phyloP scores from a whole-genome alignment of 2,888 invertebrate species.

The Conomelus anceps region DNA sequence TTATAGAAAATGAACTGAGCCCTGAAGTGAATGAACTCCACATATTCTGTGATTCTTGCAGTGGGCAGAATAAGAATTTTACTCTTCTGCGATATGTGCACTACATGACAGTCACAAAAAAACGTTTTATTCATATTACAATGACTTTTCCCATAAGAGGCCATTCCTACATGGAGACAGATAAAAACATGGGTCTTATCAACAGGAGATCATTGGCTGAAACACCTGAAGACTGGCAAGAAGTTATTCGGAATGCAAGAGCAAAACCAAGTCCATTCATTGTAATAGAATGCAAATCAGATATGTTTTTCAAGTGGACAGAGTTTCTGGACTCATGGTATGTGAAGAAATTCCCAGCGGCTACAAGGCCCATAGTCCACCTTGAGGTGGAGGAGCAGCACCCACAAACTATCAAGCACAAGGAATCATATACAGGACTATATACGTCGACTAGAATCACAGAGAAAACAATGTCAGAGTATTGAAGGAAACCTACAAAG shows the following conservation, averaged over 20 bases:
- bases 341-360: not conserved
- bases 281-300: not conserved
- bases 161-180: slow-evolving; percentile 17
- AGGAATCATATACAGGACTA: not conserved
- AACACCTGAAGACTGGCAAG: slow-evolving; percentile 15
- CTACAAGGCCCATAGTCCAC: not conserved
- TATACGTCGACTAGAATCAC: not conserved
- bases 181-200: slow-evolving; percentile 15
- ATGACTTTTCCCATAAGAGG: slow-evolving; percentile 14
- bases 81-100: slow-evolving; percentile 1
- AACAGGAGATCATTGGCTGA: not conserved
- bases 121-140: not conserved
- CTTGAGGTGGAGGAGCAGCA: not conserved
- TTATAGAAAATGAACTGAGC: not conserved
- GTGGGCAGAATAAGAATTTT: slow-evolving; percentile 19
- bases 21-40: not conserved
- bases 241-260: not conserved
- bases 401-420: slow-evolving; percentile 2
- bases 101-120: not conserved
- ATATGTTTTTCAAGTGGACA: not conserved
- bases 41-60: slow-evolving; percentile 18
- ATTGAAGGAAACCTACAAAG: not conserved
- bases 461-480: not conserved
- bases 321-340: not conserved
- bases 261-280: slow-evolving; percentile 2